Conservation (phyloP, 2,113 vertebrate genomes). For the Picathartes gymnocephalus region DNA sequence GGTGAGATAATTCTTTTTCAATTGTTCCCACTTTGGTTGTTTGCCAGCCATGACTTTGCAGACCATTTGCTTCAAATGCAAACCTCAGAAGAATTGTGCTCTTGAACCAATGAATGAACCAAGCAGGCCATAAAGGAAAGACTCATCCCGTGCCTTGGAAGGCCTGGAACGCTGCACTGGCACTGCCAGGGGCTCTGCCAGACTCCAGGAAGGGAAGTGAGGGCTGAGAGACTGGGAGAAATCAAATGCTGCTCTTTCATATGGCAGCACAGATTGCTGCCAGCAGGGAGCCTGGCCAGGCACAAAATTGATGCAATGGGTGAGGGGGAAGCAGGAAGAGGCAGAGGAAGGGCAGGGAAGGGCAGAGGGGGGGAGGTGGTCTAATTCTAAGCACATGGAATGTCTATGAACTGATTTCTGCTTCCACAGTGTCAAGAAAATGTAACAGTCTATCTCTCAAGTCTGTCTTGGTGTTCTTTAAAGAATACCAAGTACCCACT, state of each 20-base stretch:
- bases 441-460: fast-evolving
- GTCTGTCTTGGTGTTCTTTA: too few species aligned
- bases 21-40: not conserved
- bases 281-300: not conserved
- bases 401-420: not conserved
- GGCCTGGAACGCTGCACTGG: not conserved
- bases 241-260: not conserved
- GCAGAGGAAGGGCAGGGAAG: not conserved
- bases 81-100: not conserved
- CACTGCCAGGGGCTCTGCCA: not conserved
- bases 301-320: not conserved
- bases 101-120: not conserved
- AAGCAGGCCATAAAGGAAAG: not conserved
- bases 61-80: not conserved
- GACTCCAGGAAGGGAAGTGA: not conserved
- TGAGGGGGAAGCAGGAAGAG: not conserved
- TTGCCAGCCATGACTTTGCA: not conserved
- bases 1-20: not conserved
- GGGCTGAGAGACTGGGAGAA: not conserved
- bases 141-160: not conserved
- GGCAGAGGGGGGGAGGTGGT: not conserved
- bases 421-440: not conserved
- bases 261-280: not conserved
- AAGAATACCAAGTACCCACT: not conserved
- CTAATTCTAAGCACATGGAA: not conserved